A percentile compares a stretch with the other conserved stretches of the same genome.
Conservation (phyloP, 2,797 vertebrate species). For the Anniella stebbinsi region DNA sequence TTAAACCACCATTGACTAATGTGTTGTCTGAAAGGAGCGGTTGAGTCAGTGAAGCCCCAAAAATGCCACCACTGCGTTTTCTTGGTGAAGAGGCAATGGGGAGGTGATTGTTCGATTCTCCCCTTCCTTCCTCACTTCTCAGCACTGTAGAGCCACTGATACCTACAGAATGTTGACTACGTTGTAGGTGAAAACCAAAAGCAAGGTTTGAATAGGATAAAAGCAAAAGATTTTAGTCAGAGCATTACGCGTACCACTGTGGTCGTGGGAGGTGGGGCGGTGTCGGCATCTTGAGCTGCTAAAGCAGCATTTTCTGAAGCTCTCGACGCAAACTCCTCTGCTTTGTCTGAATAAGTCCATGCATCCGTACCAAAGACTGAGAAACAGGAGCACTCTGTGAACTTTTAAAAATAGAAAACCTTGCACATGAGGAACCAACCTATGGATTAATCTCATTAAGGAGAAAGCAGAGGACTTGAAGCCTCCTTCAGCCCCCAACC, state of each 20-base stretch:
- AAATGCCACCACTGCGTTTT: neutral
- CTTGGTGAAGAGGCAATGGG: neutral
- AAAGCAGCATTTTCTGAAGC: conserved; percentile 2
- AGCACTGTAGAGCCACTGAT: neutral
- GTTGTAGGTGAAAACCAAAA: neutral
- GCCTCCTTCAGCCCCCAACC: neutral
- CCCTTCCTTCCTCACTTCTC: neutral
- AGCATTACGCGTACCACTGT: neutral
- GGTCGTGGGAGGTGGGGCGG: too few species aligned
- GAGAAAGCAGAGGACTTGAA: conserved; percentile 28
- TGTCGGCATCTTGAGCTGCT: neutral
- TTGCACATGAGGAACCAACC: conserved; percentile 32
- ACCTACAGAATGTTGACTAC: neutral
- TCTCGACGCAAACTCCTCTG: neutral
- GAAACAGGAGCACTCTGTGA: neutral
- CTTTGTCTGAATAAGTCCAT: conserved; percentile 2
- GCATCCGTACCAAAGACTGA: neutral
- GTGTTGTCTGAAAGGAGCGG: too few species aligned
- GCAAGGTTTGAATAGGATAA: neutral
- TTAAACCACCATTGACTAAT: too few species aligned
- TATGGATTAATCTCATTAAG: conserved; percentile 56
- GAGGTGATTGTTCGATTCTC: neutral
- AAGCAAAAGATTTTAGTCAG: neutral
- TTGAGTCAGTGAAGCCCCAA: neutral
- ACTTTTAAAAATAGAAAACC: conserved; percentile 39